Conservation (phyloP, 2,113 vertebrate species). For the Meleagris gallopavo region DNA sequence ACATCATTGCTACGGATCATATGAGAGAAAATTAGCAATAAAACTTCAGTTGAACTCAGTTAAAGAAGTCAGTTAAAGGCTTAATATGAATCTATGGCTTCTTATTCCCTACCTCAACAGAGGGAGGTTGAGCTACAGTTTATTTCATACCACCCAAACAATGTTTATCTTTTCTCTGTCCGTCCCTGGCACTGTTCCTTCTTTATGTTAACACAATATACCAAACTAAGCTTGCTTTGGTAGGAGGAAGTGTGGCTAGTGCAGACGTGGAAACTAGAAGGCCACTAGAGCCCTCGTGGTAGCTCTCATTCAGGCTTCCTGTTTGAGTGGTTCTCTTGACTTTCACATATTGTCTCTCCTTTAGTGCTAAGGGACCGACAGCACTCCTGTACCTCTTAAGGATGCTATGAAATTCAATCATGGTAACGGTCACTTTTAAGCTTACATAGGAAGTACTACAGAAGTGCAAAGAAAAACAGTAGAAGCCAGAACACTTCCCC, state of each 20-base stretch:
- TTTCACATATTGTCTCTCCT: not conserved
- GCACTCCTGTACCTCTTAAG: not conserved
- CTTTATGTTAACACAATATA: constrained; percentile 12
- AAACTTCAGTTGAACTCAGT: too few relatives aligned
- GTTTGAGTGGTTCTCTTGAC: not conserved
- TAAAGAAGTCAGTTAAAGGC: not conserved
- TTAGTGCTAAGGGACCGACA: not conserved
- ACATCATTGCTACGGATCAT: not conserved
- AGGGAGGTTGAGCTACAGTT: not conserved
- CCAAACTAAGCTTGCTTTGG: constrained; percentile 19
- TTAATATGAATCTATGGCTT: not conserved
- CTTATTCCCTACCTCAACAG: not conserved
- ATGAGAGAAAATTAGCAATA: not conserved
- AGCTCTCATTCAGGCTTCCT: constrained; percentile 34
- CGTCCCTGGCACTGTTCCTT: not conserved
- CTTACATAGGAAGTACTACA: not conserved
- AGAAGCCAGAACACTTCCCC: not conserved
- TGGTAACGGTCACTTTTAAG: not conserved
- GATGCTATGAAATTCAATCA: not conserved
- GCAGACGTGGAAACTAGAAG: constrained; percentile 3
- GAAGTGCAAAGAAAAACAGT: not conserved
- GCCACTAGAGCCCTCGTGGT: not conserved
- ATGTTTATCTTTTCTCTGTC: constrained; percentile 26
- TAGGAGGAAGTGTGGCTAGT: not conserved
- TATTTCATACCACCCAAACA: constrained; percentile 18